A percentile compares a stretch with the other conserved stretches of the same genome.
These are phyloP conservation scores for Cheilosia pagana DNA, from an alignment of 2,888 invertebrate genomes.

Conservation along the genomic window DNA sequence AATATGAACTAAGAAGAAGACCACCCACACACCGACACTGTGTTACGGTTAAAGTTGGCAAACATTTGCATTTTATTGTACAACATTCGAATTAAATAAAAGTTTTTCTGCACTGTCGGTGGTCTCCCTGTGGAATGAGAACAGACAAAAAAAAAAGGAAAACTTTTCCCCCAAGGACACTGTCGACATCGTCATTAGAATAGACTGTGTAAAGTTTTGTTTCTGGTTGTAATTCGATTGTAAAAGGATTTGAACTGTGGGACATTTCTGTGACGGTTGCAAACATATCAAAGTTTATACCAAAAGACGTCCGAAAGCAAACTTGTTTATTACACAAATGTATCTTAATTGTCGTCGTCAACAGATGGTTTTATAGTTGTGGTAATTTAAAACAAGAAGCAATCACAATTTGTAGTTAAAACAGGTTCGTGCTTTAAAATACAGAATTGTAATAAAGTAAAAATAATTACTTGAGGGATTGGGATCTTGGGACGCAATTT, in stretches of 20 bases:
- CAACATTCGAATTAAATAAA: slow-evolving; percentile 17
- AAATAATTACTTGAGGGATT: no score
- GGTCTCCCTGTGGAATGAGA: neutral
- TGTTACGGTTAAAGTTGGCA: neutral
- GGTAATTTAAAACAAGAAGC: neutral
- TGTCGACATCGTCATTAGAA: neutral
- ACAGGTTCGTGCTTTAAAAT: no score
- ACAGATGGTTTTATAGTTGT: neutral
- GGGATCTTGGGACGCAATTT: no score
- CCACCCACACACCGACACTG: neutral
- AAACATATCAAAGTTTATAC: neutral
- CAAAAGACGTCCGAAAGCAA: neutral
- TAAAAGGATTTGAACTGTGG: neutral
- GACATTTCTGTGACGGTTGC: neutral
- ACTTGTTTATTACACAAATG: neutral
- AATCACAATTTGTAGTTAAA: no score
- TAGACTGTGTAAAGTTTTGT: neutral
- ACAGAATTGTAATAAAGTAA: no score
- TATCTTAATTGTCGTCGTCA: neutral
- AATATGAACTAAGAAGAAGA: no score
- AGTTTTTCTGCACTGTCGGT: slow-evolving; percentile 8
- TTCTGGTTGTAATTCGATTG: slow-evolving; percentile 5
- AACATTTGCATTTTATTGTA: slow-evolving; percentile 22
- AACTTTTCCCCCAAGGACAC: neutral
- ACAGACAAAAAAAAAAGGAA: neutral